Evolutionary conservation across 2,888 invertebrate species (phyloP), one percentile per base, ranked within the genome.

Genomic region (Lasius fuliginosus): DNA sequence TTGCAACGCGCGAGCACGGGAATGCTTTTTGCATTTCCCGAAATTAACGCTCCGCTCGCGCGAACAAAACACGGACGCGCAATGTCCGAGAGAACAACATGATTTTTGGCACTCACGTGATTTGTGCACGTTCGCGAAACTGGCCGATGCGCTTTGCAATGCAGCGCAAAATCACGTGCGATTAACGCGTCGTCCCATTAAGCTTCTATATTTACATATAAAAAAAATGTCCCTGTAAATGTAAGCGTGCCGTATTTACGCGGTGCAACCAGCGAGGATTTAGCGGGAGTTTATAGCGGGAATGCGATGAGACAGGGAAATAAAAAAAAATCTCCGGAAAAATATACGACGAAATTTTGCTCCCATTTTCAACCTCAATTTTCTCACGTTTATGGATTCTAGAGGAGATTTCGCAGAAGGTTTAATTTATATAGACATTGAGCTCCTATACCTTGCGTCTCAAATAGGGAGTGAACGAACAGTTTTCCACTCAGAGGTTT

Each of bases 11-110:
- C 49, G 56, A 82, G 65, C 84, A 71, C 60, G 82, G 60, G 67
- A 82, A 84, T 69, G 77, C 77, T 77, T 77, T 75, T 73, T 82
- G 58, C 71, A 53, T 56, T 69, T 75, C 67, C 71, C 46, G 46
- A 75, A 82, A 84, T 81, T 84, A 81, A 82, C 74, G 73, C 56
- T 11, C 69, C 3, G 27, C 71, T 18, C 58, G 36, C 62, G 36
- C 42, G 65, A 36, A 60, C 82, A 76, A 75, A 82, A 75, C 76
- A 75, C 46, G 36, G 33, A 42, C 58, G 42, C 71, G 42, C 69
- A 60, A 60, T 73, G 60, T 81, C 73, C 73, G 23, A 42, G 60
- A 42, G 60, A 36, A 73, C 71, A 71, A 79, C 73, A 46, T 62
- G 60, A 81, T 81, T 81, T 73, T 81, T 73, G 79, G 79, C 73